These are phyloP conservation scores for Drosophila guanche DNA, from an alignment of 1,140 invertebrate genomes.

Conservation along the genomic window DNA sequence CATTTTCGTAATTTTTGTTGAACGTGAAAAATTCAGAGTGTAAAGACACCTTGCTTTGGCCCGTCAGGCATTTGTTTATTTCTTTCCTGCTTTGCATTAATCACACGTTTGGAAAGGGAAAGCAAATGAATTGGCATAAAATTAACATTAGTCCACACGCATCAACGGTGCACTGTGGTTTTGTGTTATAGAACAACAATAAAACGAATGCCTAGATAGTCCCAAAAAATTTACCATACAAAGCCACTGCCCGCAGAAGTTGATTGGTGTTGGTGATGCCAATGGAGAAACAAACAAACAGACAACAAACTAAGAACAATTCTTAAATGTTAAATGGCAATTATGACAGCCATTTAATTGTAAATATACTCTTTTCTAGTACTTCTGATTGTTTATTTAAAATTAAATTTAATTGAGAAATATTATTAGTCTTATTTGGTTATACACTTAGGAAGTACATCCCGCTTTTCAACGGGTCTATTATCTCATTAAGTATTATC, in stretches of 20 bases:
- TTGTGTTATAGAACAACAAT: background rate
- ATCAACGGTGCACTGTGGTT: constrained; percentile 41
- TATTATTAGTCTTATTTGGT: no score
- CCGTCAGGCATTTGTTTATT: constrained; percentile 66
- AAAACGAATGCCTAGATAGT: background rate
- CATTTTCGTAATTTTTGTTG: background rate
- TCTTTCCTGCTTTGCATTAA: constrained; percentile 71
- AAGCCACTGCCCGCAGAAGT: background rate
- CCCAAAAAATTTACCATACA: background rate
- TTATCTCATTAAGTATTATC: no score
- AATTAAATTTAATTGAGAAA: no score
- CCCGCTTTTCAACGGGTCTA: no score
- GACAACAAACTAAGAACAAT: no score
- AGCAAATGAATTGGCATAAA: constrained; percentile 74
- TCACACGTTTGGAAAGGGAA: constrained; percentile 66
- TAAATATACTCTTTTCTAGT: background rate
- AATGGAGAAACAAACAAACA: no score
- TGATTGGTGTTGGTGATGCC: no score
- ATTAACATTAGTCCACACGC: constrained; percentile 62
- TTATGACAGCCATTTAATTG: background rate
- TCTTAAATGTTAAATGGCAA: no score
- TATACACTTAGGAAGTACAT: no score
- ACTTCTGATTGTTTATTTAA: no score
- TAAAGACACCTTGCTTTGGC: constrained; percentile 55
- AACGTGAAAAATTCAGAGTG: constrained; percentile 31